Evolutionary conservation across 2,888 invertebrate genomes (phyloP), one percentile per base, ranked within the genome.

Genomic region (Diaperis boleti): DNA sequence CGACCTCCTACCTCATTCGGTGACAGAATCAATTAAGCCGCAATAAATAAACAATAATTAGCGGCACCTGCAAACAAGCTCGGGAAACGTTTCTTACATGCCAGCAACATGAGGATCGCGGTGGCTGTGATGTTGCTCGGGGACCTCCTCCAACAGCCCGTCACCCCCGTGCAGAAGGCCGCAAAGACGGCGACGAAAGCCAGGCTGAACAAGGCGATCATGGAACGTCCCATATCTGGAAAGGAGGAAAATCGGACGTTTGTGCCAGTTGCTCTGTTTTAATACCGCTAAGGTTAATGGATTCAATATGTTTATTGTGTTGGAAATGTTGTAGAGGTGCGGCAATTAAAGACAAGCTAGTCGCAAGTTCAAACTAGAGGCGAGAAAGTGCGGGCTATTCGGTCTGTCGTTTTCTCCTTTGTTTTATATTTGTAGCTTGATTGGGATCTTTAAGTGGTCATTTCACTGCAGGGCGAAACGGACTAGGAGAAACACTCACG

Each of bases 61-160:
- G n/a, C n/a, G n/a, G n/a, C n/a, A n/a, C n/a, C n/a, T n/a, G n/a
- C n/a, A n/a, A n/a, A n/a, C n/a, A n/a, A n/a, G n/a, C n/a, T n/a
- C n/a, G n/a, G n/a, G n/a, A 50, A 50, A 55, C 8, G 4, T 11
- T 20, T 86, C 91, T 88, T 81, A 94, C 94, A 94, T 74, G 94
- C 91, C 66, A 94, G 85, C 54, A 95, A 86, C 89, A 94, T 92
- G 50, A 95, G 85, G 72, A 96, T 93, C 20, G 96, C 96, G 2
- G 96, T 96, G 50, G 95, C 93, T 18, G 96, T 94, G 74, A 96
- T 94, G 79, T 96, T 94, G 69, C 94, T 94, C 5, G 96, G 93
- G 47, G 95, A 95, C 72, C 97, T 87, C 82, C 94, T 91, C 95
- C 97, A 98, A 82, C 98, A 98, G 72, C 98, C 97, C 22, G 96